Percentiles rank a stretch among this genome's conserved stretches.
Conservation (phyloP, 1,140 invertebrate species). For the Neuroterus valhalla region DNA sequence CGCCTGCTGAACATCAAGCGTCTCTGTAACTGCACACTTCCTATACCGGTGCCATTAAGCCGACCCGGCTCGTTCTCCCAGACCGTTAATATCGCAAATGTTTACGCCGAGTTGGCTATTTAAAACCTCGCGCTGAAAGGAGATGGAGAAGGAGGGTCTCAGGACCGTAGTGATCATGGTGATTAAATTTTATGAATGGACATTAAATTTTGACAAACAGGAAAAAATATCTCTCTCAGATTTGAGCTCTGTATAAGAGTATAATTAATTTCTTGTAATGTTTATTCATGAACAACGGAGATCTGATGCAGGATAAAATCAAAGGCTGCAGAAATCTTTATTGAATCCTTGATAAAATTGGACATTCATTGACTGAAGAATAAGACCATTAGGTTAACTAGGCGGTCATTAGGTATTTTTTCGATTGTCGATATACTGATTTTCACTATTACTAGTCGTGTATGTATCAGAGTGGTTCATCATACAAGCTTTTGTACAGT, state of each 20-base stretch:
- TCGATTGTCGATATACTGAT: too few species aligned
- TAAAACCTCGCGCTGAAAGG: conserved; percentile 36
- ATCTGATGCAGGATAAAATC: too few species aligned
- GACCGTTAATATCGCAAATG: conserved; percentile 43
- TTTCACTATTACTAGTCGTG: too few species aligned
- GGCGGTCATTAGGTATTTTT: too few species aligned
- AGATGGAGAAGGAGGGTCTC: not conserved
- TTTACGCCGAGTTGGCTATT: conserved; percentile 41
- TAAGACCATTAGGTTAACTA: too few species aligned
- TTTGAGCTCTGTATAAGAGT: not conserved
- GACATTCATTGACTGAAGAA: too few species aligned
- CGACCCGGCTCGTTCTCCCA: conserved; percentile 38
- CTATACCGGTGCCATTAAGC: conserved; percentile 39
- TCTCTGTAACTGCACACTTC: conserved; percentile 34
- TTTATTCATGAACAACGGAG: not conserved
- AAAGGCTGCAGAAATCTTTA: too few species aligned
- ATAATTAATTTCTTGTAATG: conserved; percentile 1
- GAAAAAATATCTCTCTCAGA: not conserved
- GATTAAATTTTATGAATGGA: conserved; percentile 5
- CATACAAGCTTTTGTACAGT: too few species aligned
- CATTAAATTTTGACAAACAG: conserved; percentile 1
- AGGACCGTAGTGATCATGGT: conserved; percentile 10
- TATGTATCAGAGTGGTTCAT: too few species aligned
- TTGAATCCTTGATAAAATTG: too few species aligned
- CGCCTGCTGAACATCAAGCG: conserved; percentile 24